Conservation (phyloP, 1,140 invertebrate genomes). For the Papilio aristodemus region DNA sequence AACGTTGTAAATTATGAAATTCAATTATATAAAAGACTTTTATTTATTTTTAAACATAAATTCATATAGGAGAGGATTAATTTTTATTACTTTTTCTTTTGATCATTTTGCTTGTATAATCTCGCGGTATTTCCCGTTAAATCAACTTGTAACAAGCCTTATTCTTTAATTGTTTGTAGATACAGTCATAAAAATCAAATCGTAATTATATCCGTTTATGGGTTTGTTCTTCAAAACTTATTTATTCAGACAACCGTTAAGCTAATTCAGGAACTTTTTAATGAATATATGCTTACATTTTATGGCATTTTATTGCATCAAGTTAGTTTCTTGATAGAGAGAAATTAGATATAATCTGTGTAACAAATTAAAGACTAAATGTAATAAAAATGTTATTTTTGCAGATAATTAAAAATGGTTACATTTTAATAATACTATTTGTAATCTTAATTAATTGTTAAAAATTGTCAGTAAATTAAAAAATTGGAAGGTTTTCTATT, state of each 20-base stretch:
- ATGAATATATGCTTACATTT: not conserved
- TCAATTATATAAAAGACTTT: conserved; percentile 14
- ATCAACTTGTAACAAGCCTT: not conserved
- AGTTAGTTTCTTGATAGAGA: not conserved
- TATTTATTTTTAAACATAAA: not conserved
- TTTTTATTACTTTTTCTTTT: not conserved
- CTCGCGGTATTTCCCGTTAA: not conserved
- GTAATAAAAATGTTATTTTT: no score
- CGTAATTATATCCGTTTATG: conserved; percentile 3
- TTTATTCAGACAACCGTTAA: not conserved
- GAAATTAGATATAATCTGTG: not conserved
- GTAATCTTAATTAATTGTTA: no score
- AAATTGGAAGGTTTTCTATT: no score
- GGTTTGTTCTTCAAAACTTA: not conserved
- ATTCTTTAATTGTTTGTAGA: conserved; percentile 12
- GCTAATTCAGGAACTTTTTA: not conserved
- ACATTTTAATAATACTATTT: no score
- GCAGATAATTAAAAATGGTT: no score
- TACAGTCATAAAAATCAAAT: conserved; percentile 15
- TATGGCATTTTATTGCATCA: not conserved
- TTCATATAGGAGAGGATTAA: not conserved
- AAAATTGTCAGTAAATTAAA: no score
- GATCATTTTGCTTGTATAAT: not conserved
- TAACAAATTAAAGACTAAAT: not conserved
- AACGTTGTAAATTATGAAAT: conserved; percentile 16